phyloP scores from a whole-genome alignment of 1,140 invertebrate species.

The Lepidostoma basale region DNA sequence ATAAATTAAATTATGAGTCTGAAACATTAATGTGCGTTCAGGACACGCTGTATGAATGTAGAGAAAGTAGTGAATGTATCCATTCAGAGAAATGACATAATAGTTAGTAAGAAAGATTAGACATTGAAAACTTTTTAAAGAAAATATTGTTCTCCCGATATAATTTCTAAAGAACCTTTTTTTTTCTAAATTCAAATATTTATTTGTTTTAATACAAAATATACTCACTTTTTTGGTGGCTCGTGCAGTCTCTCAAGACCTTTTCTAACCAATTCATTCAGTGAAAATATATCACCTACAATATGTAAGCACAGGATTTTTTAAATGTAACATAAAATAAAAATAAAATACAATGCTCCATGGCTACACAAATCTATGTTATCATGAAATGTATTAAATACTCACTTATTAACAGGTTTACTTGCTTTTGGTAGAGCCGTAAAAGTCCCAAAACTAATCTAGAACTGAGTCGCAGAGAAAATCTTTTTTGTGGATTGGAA shows the following conservation, averaged over 20 bases:
- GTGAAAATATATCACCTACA: not conserved
- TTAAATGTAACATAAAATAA: not conserved
- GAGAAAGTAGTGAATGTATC: no score
- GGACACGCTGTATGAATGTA: no score
- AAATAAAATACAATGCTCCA: not conserved
- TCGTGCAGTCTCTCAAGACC: not conserved
- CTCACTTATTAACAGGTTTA: not conserved
- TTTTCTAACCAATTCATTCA: not conserved
- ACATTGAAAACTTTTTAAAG: no score
- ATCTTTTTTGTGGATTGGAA: not conserved
- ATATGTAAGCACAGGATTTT: not conserved
- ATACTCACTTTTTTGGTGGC: not conserved
- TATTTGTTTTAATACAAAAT: no score
- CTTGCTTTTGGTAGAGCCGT: not conserved
- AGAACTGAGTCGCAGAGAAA: slow-evolving; percentile 10
- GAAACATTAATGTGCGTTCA: no score
- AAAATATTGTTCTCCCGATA: no score
- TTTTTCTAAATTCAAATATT: no score
- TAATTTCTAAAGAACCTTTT: no score
- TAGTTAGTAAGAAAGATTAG: no score
- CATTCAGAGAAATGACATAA: no score
- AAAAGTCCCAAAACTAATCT: not conserved
- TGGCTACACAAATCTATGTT: not conserved
- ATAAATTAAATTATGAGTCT: no score
- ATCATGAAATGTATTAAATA: not conserved